Percentiles rank a stretch among this genome's conserved stretches.
Conservation (phyloP, 2,797 vertebrate genomes). For the Bucorvus abyssinicus region DNA sequence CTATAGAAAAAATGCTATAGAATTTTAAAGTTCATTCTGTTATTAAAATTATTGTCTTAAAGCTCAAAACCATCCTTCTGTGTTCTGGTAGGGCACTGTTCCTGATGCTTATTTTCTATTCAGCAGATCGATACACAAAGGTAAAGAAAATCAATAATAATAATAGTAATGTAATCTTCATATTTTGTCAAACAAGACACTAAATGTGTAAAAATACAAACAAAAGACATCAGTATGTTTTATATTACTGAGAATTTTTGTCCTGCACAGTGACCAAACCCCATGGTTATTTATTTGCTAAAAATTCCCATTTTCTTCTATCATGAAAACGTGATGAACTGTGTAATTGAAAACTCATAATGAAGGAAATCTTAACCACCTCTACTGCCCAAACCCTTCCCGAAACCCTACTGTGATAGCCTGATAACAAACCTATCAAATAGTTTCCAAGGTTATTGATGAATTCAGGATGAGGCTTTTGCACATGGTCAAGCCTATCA, state of each 20-base stretch:
- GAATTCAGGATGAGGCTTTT: background rate
- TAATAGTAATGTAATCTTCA: background rate
- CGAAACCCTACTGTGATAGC: background rate
- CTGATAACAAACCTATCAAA: background rate
- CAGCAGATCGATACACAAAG: background rate
- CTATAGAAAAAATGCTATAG: background rate
- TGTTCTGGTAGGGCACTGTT: background rate
- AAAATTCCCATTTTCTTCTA: background rate
- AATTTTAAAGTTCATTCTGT: background rate
- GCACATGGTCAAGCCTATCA: background rate
- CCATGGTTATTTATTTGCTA: background rate
- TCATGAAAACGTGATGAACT: background rate
- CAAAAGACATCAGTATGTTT: background rate
- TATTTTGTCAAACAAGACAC: background rate
- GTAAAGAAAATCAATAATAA: background rate
- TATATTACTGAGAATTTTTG: background rate
- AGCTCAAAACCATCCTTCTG: background rate
- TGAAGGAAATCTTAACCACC: background rate
- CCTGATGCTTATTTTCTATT: background rate
- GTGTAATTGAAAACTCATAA: background rate
- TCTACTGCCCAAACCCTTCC: rapidly evolving
- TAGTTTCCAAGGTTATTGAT: background rate
- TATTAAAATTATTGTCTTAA: background rate
- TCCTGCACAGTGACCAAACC: background rate
- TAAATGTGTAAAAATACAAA: background rate